Percentiles rank a stretch among this genome's conserved stretches.
These are phyloP conservation scores for Campylomormyrus tamandua DNA, from an alignment of 2,113 vertebrate species.

Conservation along the genomic window DNA sequence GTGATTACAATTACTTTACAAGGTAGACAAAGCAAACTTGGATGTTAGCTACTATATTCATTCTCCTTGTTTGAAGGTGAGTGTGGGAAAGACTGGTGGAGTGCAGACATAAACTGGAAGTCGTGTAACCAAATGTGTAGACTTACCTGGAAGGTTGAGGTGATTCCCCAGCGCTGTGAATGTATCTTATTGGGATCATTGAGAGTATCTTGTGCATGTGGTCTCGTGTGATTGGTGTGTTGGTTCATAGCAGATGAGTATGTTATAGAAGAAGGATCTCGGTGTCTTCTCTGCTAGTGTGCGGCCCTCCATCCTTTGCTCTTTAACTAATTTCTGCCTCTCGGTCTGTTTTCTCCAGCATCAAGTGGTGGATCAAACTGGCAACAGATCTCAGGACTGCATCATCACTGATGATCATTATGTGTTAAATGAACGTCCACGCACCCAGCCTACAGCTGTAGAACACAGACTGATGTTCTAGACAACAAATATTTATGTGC, in stretches of 20 bases:
- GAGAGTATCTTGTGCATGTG: background rate
- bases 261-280: background rate
- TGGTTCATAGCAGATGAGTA: background rate
- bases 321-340: background rate
- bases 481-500: background rate
- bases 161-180: background rate
- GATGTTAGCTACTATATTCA: background rate
- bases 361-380: background rate
- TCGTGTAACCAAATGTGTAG: background rate
- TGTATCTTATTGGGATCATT: background rate
- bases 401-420: background rate
- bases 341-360: background rate
- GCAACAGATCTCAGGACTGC: background rate
- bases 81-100: background rate
- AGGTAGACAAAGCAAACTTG: background rate
- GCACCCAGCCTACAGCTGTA: background rate
- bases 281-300: background rate
- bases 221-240: background rate
- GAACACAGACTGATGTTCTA: background rate
- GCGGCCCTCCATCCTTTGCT: background rate
- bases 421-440: background rate
- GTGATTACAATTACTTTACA: background rate
- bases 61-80: background rate
- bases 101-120: background rate
- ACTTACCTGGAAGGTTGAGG: background rate